Evolutionary conservation across 2,888 invertebrate genomes (phyloP).

Genomic region (Leucophenga maculata): DNA sequence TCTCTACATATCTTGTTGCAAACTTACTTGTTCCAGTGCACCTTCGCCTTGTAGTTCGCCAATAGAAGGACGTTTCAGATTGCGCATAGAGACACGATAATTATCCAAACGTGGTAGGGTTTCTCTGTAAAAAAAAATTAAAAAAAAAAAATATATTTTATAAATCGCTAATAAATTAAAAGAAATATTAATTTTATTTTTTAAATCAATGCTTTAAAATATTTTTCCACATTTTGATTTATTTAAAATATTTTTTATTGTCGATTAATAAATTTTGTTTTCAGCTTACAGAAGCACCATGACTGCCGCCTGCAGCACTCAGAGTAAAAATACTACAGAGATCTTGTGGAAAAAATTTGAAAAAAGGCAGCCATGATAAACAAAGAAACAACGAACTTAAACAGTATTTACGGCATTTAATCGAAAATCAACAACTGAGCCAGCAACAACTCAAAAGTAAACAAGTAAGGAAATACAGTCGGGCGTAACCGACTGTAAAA

Average conservation of each 20-base stretch:
- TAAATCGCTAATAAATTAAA: too few species aligned
- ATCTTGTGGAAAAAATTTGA: conserved; percentile 1
- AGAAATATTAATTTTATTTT: not conserved
- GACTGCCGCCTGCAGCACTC: conserved; percentile 51
- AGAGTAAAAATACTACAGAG: conserved; percentile 46
- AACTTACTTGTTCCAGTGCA: conserved; percentile 66
- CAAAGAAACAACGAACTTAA: not conserved
- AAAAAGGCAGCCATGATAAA: not conserved
- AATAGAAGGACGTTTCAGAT: conserved; percentile 85
- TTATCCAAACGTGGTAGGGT: conserved; percentile 86
- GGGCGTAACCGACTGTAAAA: too few species aligned
- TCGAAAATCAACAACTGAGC: conserved; percentile 12
- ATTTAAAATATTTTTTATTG: not conserved
- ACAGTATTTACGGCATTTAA: not conserved
- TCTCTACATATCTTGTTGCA: too few species aligned
- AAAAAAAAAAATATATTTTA: not conserved
- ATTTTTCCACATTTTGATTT: too few species aligned
- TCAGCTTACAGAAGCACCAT: conserved; percentile 50
- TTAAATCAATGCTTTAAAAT: too few species aligned
- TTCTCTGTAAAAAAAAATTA: conserved; percentile 74
- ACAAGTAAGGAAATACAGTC: too few species aligned
- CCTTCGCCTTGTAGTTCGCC: conserved; percentile 85
- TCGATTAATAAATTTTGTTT: not conserved
- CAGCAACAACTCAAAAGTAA: conserved; percentile 5
- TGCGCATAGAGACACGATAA: conserved; percentile 84